Evolutionary conservation across 2,797 vertebrate genomes (phyloP).

Genomic region (Momotus momota): DNA sequence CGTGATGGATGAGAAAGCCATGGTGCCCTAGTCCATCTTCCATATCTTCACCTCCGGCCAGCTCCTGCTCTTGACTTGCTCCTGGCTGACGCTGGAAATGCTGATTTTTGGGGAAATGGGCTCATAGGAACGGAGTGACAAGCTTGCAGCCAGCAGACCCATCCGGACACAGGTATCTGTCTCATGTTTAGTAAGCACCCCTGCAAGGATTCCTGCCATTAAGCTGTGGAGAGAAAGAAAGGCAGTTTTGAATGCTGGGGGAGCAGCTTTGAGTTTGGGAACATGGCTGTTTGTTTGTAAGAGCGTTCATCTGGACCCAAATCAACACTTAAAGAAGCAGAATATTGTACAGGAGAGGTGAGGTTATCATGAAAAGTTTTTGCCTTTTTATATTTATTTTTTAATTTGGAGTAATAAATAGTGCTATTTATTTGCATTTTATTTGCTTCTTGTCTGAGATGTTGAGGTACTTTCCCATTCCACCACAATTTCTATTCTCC

Average conservation of each 20-base stretch:
- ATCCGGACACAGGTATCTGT: conserved; percentile 85
- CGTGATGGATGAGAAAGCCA: neutral
- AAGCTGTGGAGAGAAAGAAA: conserved; percentile 78
- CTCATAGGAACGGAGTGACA: conserved; percentile 82
- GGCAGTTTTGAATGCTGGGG: neutral
- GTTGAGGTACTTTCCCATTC: neutral
- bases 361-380: neutral
- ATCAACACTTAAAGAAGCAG: neutral
- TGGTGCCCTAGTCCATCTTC: conserved; percentile 44
- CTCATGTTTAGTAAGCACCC: conserved; percentile 80
- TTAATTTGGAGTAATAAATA: neutral
- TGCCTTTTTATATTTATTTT: neutral
- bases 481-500: neutral
- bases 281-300: accelerated
- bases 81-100: conserved; percentile 73
- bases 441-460: neutral
- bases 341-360: neutral
- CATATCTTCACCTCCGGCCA: conserved; percentile 75
- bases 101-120: conserved; percentile 81
- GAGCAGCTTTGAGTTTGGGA: neutral
- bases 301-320: neutral
- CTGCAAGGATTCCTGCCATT: conserved; percentile 85
- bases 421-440: neutral
- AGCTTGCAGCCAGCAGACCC: conserved; percentile 86
- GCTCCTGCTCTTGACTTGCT: conserved; percentile 52